These are phyloP conservation scores for Gymnopithys bicolor DNA, from an alignment of 2,797 vertebrate species.

Conservation along the genomic window DNA sequence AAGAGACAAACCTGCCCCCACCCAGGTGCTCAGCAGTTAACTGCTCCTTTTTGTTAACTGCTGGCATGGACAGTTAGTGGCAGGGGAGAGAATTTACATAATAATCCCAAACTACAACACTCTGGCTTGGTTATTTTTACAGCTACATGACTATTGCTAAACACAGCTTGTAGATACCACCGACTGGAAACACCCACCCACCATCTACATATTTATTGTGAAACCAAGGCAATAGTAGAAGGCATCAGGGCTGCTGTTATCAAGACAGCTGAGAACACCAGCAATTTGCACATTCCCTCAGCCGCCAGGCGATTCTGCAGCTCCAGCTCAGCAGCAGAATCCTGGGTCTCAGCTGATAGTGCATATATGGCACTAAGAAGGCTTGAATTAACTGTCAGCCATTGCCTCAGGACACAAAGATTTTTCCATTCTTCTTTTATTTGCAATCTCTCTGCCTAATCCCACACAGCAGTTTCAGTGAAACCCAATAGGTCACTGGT, in stretches of 20 bases:
- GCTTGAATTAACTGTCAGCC: constrained; percentile 50
- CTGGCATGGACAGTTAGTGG: too few species aligned
- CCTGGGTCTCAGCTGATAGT: background rate
- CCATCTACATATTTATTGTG: constrained; percentile 5
- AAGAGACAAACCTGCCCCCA: too few species aligned
- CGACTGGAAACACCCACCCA: constrained; percentile 17
- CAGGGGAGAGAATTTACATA: too few species aligned
- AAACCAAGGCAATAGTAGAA: constrained; percentile 55
- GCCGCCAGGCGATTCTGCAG: background rate
- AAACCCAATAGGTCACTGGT: constrained; percentile 31
- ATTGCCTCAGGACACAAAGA: constrained; percentile 57
- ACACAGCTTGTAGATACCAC: background rate
- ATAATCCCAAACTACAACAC: too few species aligned
- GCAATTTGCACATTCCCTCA: background rate
- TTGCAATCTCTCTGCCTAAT: background rate
- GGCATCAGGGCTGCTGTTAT: background rate
- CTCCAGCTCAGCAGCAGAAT: background rate
- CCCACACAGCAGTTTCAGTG: constrained; percentile 32
- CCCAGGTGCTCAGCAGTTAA: too few species aligned
- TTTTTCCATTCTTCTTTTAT: constrained; percentile 40
- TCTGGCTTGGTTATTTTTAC: constrained; percentile 28
- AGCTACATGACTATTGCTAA: background rate
- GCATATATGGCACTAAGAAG: background rate
- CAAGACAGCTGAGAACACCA: background rate
- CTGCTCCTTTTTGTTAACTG: too few species aligned